Percentiles rank a stretch among this genome's conserved stretches.
These are phyloP conservation scores for Helicoverpa assulta DNA, from an alignment of 2,888 invertebrate species.

Conservation along the genomic window DNA sequence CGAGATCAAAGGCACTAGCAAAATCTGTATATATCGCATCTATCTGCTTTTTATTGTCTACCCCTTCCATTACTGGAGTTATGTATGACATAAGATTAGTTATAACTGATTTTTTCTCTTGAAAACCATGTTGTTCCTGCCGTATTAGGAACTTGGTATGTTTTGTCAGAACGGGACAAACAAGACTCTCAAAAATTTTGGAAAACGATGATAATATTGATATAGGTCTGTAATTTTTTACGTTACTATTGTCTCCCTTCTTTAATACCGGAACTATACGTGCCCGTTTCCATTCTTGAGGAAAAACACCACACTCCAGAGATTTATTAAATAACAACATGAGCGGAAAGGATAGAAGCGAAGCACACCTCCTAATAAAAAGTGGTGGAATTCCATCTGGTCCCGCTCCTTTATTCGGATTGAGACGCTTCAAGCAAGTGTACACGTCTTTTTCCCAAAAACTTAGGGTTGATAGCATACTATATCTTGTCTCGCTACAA, in stretches of 20 bases:
- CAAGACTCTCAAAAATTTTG: constrained; percentile 3
- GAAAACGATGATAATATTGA: constrained; percentile 6
- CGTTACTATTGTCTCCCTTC: constrained; percentile 12
- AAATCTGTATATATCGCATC: too few species aligned
- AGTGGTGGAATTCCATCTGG: constrained; percentile 12
- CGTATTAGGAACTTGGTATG: constrained; percentile 3
- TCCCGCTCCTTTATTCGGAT: neutral
- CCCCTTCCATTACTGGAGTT: too few species aligned
- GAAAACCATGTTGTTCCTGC: constrained; percentile 9
- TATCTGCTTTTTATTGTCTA: too few species aligned
- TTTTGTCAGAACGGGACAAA: constrained; percentile 9
- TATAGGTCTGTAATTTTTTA: constrained; percentile 2
- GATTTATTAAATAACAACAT: constrained; percentile 6
- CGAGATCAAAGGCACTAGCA: too few species aligned
- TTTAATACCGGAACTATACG: constrained; percentile 11
- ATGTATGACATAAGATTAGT: too few species aligned
- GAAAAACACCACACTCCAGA: constrained; percentile 2
- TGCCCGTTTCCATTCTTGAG: neutral
- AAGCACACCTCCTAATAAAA: constrained; percentile 4
- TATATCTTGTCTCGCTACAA: neutral
- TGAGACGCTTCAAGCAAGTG: neutral
- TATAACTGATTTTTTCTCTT: too few species aligned
- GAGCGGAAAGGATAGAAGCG: neutral
- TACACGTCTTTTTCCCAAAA: neutral
- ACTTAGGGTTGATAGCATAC: neutral